Evolutionary conservation across 2,888 invertebrate species (phyloP), one percentile per base, ranked within the genome.

Genomic region (Scelioninae gen. 2): DNA sequence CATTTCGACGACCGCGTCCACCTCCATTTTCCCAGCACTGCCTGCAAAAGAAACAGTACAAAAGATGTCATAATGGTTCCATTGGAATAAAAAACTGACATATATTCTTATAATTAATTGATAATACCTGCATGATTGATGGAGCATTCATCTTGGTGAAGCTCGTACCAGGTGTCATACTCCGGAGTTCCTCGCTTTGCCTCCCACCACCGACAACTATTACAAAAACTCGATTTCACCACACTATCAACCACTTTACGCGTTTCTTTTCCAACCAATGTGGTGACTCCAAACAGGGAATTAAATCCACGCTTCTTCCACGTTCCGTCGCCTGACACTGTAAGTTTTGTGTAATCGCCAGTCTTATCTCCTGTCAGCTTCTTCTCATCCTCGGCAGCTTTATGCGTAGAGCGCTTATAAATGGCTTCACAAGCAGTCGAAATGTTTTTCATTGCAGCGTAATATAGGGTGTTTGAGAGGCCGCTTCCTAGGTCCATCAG

Each of bases 1-100:
- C 69, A 75, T 77, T 55, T 75, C 57, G n/a, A n/a, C n/a, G n/a
- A n/a, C 5, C 6, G 11, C n/a, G 76, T 76, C 73, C 4, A 78
- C 75, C 41, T 78, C 73, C 76, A 78, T 77, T 5, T 22, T 22
- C 5, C 22, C 22, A 22, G 5, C 22, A 22, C 22, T 22, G 5
- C 22, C 22, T 22, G n/a, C n/a, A n/a, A n/a, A n/a, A n/a, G n/a
- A n/a, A n/a, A n/a, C n/a, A n/a, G n/a, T n/a, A n/a, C n/a, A n/a
- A n/a, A n/a, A n/a, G n/a, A n/a, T n/a, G n/a, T n/a, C n/a, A n/a
- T n/a, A n/a, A n/a, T n/a, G n/a, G n/a, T n/a, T n/a, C n/a, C n/a
- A n/a, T n/a, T n/a, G n/a, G n/a, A n/a, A n/a, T n/a, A n/a, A n/a
- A n/a, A n/a, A n/a, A n/a, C n/a, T n/a, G n/a, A n/a, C n/a, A n/a